Evolutionary conservation across 2,113 vertebrate species (phyloP).

Genomic region (Holacanthus passer): DNA sequence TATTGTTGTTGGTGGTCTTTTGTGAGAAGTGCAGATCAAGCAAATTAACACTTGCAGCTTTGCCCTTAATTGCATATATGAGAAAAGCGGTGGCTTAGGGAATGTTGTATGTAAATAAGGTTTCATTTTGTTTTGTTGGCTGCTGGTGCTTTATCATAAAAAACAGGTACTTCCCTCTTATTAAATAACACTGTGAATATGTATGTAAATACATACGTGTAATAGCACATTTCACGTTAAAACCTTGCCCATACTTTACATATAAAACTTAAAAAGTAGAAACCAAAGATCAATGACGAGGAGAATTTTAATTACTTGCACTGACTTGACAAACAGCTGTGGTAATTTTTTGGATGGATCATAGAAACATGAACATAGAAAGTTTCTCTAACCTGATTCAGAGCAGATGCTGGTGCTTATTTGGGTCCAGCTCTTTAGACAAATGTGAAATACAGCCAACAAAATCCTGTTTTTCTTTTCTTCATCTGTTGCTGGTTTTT

Average conservation of each 20-base stretch:
- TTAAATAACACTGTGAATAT: conserved; percentile 41
- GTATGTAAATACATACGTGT: too few relatives aligned
- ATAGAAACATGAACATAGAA: background rate
- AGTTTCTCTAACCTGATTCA: background rate
- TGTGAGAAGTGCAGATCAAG: conserved; percentile 78
- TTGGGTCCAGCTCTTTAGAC: background rate
- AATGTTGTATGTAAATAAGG: conserved; percentile 77
- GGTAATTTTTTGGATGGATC: background rate
- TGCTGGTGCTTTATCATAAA: conserved; percentile 64
- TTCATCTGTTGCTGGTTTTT: background rate
- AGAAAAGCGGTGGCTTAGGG: conserved; percentile 76
- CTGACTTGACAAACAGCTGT: conserved; percentile 18
- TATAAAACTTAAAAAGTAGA: conserved; percentile 44
- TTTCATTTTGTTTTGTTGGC: conserved; percentile 69
- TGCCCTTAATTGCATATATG: conserved; percentile 83
- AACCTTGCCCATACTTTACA: conserved; percentile 31
- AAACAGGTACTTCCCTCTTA: conserved; percentile 47
- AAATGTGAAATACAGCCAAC: background rate
- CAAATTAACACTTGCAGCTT: conserved; percentile 82
- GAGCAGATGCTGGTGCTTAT: background rate
- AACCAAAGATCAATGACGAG: conserved; percentile 36
- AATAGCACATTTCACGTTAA: conserved; percentile 26
- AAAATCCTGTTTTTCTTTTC: background rate
- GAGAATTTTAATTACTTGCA: conserved; percentile 19
- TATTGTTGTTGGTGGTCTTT: conserved; percentile 68